Base-by-base conservation (phyloP, 1,140 invertebrate species). In the Pararge aegeria region DNA sequence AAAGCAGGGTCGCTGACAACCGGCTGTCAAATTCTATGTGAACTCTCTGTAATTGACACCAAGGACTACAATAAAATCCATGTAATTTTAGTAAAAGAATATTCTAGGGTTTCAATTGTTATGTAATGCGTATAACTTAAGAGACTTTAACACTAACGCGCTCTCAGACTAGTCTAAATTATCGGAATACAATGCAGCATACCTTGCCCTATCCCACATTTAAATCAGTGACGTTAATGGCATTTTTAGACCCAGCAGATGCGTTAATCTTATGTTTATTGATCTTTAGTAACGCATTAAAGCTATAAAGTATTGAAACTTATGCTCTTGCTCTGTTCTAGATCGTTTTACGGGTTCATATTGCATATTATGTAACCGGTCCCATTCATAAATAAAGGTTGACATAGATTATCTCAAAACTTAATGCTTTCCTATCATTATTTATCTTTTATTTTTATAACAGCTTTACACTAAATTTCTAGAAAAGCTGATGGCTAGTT, bases 251-350 rank as follows among this genome's bases (percentile, higher is more conserved):
- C 16, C 27, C 51, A 48, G 53, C 51, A 46, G 30, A 61, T 20
- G 58, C 48, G 27, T 55, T 61, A 61, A 61, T 61, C 52, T 16
- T 16, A 44, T 61, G 46, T 61, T 40, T 61, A 61, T 61, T 50
- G 52, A 50, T 42, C 44, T 55, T 49, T 40, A 42, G 34, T 49
- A 30, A 29, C 21, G 52, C 37, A 49, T 50, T 55, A 55, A 20
- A 44, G 19, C 37, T 40, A 38, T 61, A 49, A 55, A 54, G 20
- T 55, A 51, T n/a, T 42, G 10, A 44, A 18, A 18, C 16, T 52
- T 52, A 59, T 40, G n/a, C 19, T 54, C 13, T 54, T 27, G 18
- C 12, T 38, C 7, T 48, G 6, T 56, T 27, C 29, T 49, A 27
- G 46, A 49, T 49, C 21, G 46, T 46, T 46, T 46, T 46, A 46